phyloP scores from a whole-genome alignment of 2,888 invertebrate genomes.

The Ennomos quercinarius region DNA sequence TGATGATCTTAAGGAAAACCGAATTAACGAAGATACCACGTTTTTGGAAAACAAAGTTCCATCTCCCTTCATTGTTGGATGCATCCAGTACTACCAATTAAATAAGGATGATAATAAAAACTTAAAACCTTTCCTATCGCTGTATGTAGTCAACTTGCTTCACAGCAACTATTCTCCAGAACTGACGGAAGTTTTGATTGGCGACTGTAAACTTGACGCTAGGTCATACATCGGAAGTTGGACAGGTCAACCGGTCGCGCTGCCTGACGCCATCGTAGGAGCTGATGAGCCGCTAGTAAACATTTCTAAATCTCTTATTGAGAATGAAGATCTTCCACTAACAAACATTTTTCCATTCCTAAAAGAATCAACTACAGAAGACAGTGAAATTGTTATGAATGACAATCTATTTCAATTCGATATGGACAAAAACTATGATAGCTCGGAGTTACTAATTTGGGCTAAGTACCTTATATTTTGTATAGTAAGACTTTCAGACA shows the following conservation, averaged over 20 bases:
- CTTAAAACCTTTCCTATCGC: slow-evolving; percentile 71
- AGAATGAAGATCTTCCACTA: slow-evolving; percentile 57
- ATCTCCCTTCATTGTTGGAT: slow-evolving; percentile 75
- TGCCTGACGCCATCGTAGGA: slow-evolving; percentile 51
- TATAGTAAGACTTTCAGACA: slow-evolving; percentile 63
- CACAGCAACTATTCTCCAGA: slow-evolving; percentile 85
- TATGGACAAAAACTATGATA: slow-evolving; percentile 52
- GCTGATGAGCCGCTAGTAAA: slow-evolving; percentile 62
- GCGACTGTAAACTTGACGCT: slow-evolving; percentile 75
- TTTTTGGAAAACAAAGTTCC: slow-evolving; percentile 74
- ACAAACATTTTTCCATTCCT: slow-evolving; percentile 64
- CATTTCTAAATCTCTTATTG: slow-evolving; percentile 74
- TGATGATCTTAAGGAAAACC: slow-evolving; percentile 70
- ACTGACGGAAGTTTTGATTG: slow-evolving; percentile 77
- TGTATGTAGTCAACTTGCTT: slow-evolving; percentile 82
- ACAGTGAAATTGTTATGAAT: slow-evolving; percentile 51
- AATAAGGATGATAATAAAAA: slow-evolving; percentile 67
- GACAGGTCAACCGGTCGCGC: slow-evolving; percentile 64
- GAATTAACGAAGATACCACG: slow-evolving; percentile 59
- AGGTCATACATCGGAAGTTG: slow-evolving; percentile 82
- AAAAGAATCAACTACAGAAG: slow-evolving; percentile 53
- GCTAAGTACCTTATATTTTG: slow-evolving; percentile 75
- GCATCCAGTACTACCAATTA: slow-evolving; percentile 66
- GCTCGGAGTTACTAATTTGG: slow-evolving; percentile 72
- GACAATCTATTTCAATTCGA: slow-evolving; percentile 58